These are phyloP conservation scores for Cryptophagus acutangulus DNA, from an alignment of 2,888 invertebrate species.

Conservation along the genomic window DNA sequence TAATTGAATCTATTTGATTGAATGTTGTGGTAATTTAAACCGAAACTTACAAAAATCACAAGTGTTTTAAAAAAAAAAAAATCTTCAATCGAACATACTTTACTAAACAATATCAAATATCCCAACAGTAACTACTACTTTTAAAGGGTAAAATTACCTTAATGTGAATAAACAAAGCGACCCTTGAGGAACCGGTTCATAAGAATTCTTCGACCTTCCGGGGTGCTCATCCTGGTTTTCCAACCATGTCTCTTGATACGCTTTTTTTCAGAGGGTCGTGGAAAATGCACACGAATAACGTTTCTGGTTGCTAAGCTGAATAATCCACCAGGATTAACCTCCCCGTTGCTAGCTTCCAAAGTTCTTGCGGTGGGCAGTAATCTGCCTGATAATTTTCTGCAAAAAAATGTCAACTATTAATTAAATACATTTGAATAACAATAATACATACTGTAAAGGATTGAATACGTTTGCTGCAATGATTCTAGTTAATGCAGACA, in stretches of 20 bases:
- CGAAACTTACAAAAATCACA: not conserved
- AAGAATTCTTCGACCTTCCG: constrained; percentile 61
- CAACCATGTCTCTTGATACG: constrained; percentile 69
- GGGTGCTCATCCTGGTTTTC: constrained; percentile 63
- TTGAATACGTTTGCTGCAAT: no score
- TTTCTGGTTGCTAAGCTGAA: constrained; percentile 43
- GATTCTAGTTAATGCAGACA: no score
- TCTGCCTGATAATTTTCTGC: not conserved
- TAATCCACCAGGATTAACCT: constrained; percentile 34
- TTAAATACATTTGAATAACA: no score
- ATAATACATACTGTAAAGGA: no score
- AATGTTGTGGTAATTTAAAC: constrained; percentile 16
- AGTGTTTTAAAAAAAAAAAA: no score
- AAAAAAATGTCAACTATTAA: not conserved
- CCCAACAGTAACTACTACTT: not conserved
- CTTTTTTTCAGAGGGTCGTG: constrained; percentile 67
- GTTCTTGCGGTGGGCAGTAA: no score
- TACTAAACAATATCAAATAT: no score
- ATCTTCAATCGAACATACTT: no score
- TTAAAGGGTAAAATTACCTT: constrained; percentile 24
- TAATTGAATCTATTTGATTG: constrained; percentile 5
- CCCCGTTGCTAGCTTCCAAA: no score
- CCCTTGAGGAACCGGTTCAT: constrained; percentile 76
- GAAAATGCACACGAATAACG: constrained; percentile 65
- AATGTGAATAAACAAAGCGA: constrained; percentile 64